Conservation (phyloP, 2,113 vertebrate genomes). For the Chlorocebus sabaeus region DNA sequence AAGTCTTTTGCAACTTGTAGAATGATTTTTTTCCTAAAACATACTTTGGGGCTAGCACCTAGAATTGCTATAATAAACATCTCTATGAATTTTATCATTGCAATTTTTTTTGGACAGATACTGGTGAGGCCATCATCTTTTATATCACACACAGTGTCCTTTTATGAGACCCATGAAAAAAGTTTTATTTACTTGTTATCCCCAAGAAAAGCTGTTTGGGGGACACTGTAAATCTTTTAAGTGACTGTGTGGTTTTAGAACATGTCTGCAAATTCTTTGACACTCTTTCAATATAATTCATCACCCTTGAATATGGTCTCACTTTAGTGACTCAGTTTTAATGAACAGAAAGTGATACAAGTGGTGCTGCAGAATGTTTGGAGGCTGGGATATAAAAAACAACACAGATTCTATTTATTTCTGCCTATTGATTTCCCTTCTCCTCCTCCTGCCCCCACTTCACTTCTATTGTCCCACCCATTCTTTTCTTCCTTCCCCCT, state of each 20-base stretch:
- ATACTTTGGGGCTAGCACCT: background rate
- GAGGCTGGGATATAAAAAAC: background rate
- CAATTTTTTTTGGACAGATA: background rate
- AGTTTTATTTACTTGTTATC: conserved; percentile 44
- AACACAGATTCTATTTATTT: background rate
- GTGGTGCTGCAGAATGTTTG: background rate
- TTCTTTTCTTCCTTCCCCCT: background rate
- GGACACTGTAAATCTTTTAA: conserved; percentile 1
- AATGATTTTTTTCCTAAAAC: background rate
- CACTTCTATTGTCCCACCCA: too few relatives aligned
- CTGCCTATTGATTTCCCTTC: background rate
- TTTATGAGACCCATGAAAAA: conserved; percentile 36
- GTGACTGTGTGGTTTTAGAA: background rate
- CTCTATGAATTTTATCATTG: background rate
- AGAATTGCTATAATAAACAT: conserved; percentile 40
- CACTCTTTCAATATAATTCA: background rate
- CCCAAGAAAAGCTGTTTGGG: background rate
- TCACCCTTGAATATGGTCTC: background rate
- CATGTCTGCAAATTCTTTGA: background rate
- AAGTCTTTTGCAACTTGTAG: background rate
- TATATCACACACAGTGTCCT: background rate
- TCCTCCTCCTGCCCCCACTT: accelerated
- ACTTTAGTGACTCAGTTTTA: background rate
- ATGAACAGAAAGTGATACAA: background rate
- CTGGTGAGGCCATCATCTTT: background rate